Conservation (phyloP, 2,888 invertebrate species). For the Ornithoptera alexandrae region DNA sequence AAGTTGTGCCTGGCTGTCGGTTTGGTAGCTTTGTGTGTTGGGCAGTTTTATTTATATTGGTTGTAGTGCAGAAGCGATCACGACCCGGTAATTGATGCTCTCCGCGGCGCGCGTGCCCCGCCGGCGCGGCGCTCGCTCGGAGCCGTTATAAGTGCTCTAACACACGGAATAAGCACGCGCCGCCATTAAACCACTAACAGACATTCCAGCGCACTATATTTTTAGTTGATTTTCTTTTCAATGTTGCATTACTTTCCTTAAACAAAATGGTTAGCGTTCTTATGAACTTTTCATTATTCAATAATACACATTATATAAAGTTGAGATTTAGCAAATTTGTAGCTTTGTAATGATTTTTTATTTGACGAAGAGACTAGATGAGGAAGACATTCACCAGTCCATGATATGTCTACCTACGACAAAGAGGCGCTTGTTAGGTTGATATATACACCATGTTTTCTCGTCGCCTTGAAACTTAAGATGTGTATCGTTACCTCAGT, state of each 20-base stretch:
- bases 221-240: conserved; percentile 10
- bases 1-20: conserved; percentile 49
- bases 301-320: too few species aligned
- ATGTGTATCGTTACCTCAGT: too few species aligned
- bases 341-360: too few species aligned
- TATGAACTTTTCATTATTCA: not conserved
- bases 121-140: conserved; percentile 34
- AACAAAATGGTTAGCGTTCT: not conserved
- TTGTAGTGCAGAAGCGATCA: conserved; percentile 76
- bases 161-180: conserved; percentile 32
- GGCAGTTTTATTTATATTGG: conserved; percentile 74
- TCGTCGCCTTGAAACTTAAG: too few species aligned
- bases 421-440: too few species aligned
- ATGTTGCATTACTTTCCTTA: conserved; percentile 10
- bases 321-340: too few species aligned
- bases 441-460: too few species aligned
- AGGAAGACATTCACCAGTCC: too few species aligned
- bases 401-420: too few species aligned
- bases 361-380: too few species aligned
- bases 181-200: conserved; percentile 29
- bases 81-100: conserved; percentile 77
- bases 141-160: conserved; percentile 48
- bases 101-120: conserved; percentile 44
- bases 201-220: conserved; percentile 14
- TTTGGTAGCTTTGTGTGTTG: conserved; percentile 59